Percentiles rank a stretch among this genome's conserved stretches.
phyloP scores from a whole-genome alignment of 2,113 vertebrate genomes.

The Thomomys bottae region DNA sequence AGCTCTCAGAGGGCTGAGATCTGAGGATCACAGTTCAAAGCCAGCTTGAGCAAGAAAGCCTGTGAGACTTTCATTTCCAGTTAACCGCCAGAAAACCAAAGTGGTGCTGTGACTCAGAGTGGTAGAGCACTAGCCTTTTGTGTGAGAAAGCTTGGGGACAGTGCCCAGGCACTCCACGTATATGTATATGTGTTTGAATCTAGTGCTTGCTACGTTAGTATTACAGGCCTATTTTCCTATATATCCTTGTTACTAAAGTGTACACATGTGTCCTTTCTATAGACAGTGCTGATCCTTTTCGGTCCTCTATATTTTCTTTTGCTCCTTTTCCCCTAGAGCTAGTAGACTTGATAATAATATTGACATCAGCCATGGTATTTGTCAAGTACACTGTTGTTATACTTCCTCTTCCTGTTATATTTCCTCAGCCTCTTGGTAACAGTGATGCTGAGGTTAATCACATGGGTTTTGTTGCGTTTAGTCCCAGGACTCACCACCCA shows the following conservation, averaged over 20 bases:
- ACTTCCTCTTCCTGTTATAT: background rate
- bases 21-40: too few species aligned
- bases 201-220: background rate
- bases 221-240: background rate
- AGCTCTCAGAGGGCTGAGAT: too few species aligned
- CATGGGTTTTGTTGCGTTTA: conserved; percentile 68
- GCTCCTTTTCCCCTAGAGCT: background rate
- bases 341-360: background rate
- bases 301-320: background rate
- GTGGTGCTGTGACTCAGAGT: too few species aligned
- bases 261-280: background rate
- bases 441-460: background rate
- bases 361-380: background rate
- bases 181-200: too few species aligned
- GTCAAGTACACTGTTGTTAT: background rate
- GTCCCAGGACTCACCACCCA: conserved; percentile 91
- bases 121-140: too few species aligned
- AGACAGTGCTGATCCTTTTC: background rate
- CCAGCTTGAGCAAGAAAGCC: too few species aligned
- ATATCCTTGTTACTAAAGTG: background rate
- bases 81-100: too few species aligned
- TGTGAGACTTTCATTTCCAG: too few species aligned
- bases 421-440: background rate
- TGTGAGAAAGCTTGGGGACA: too few species aligned
- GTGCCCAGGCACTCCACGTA: too few species aligned